Base-by-base conservation (phyloP, 2,113 vertebrate genomes). In the Leptobrachium leishanense region DNA sequence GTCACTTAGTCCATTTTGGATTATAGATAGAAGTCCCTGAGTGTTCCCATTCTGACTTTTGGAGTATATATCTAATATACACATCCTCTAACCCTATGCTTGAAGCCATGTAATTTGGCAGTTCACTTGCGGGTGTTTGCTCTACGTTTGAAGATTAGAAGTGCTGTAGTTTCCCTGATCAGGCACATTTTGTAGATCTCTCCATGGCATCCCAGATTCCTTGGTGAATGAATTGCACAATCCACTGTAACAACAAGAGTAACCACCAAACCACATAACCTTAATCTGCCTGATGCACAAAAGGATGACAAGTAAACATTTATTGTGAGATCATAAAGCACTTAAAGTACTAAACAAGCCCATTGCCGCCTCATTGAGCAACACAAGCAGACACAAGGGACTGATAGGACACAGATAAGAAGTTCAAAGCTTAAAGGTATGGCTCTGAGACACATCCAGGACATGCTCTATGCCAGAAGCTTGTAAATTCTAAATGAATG, bases 201-300 rank as follows among this genome's bases (percentile, higher is more conserved):
- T 64, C 63, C 44, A 75, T n/a, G 73, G 64, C 65, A 68, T 13
- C 55, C 12, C 15, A 2, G 59, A 65, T 41, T 10, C 39, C 53
- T 44, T 79, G 46, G 44, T 68, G 43, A 40, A 40, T 40, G 64
- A 43, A 69, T 79, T 72, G 62, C 5, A 40, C 13, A 66, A 72
- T 8, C n/a, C 66, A 44, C 53, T 55, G 77, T 43, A 66, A 79
- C 72, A 57, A 72, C 40, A 3, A 42, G 53, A 70, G 43, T 43
- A 50, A 46, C 13, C 15, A 20, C 68, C 6, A 20, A 12, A 8
- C 43, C 43, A 50, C 43, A 8, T 70, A 46, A 31, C 31, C 15
- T 46, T 73, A 67, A 73, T 72, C 77, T 79, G 13, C 43, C 20
- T 39, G 8, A 2, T 43, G 69, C 77, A 79, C 70, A 73, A 73